Evolutionary conservation across 2,888 invertebrate species (phyloP).

Genomic region (Hesperia comma): DNA sequence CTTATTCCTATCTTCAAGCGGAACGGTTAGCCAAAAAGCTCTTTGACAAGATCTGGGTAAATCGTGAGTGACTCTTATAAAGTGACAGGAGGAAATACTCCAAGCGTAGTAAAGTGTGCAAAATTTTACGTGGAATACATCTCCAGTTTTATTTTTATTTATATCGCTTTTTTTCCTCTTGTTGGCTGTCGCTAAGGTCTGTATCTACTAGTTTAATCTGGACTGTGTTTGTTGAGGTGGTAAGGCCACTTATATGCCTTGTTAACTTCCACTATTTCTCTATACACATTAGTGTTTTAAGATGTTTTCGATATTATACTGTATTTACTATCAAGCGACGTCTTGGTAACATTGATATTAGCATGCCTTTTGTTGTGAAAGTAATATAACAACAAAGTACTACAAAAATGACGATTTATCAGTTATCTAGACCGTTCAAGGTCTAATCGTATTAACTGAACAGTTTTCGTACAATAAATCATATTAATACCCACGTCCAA

Average conservation of each 20-base stretch:
- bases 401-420: too few species aligned
- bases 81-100: conserved; percentile 13
- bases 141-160: not conserved
- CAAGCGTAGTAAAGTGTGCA: conserved; percentile 1
- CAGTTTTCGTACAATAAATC: too few species aligned
- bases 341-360: too few species aligned
- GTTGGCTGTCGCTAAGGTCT: not conserved
- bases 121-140: conserved; percentile 6
- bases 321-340: too few species aligned
- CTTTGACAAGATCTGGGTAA: conserved; percentile 14
- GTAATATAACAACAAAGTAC: too few species aligned
- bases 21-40: conserved; percentile 19
- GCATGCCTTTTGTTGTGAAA: too few species aligned
- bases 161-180: not conserved
- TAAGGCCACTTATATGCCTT: not conserved
- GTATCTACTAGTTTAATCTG: not conserved
- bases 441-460: too few species aligned
- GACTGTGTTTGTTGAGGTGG: not conserved
- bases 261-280: not conserved
- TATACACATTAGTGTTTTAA: not conserved
- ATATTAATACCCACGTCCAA: too few species aligned
- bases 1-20: not conserved
- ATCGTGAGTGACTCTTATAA: conserved; percentile 20
- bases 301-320: too few species aligned
- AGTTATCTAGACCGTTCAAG: too few species aligned